Evolutionary conservation across 2,113 vertebrate genomes (phyloP), one percentile per base, ranked within the genome.

Genomic region (Empidonax traillii): DNA sequence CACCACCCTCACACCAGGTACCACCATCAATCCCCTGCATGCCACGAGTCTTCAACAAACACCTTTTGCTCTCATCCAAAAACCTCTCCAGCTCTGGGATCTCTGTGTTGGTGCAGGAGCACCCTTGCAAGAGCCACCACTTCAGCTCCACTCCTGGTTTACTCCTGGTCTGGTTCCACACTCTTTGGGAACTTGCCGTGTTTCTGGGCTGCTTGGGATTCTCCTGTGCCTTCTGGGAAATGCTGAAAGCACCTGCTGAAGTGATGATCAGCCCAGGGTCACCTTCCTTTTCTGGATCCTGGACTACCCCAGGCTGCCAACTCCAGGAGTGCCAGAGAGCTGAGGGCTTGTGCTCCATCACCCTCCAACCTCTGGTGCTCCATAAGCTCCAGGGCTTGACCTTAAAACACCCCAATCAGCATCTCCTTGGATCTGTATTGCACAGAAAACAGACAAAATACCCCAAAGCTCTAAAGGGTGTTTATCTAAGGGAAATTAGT

Each of bases 101-200:
- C 62, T 33, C 52, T 43, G 58, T 31, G 7, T 3, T 2, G 3
- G 73, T 16, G 37, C 78, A 62, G 78, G 41, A 67, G 10, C 35
- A 9, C 3, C 58, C 74, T 20, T 28, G 78, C 52, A 52, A 58
- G 24, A 27, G 55, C 76, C 67, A 13, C 23, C 46, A 2, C 47
- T 28, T 7, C 63, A 72, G 31, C 23, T n/a, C 47, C n/a, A 14
- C 15, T 37, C 39, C 6, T 0, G 33, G 8, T 25, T 2, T 17
- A 12, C 15, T n/a, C n/a, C 6, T 0, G 33, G 7, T 23, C 3
- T 21, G 1, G n/a, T n/a, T n/a, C n/a, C n/a, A n/a, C n/a, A n/a
- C n/a, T n/a, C n/a, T n/a, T n/a, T n/a, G n/a, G n/a, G n/a, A n/a
- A n/a, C 41, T 89, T 6, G 6, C 49, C 22, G 33, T 12, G 0